These are phyloP conservation scores for Isaurus tuberculatus DNA, from an alignment of 92 coral and sea anemone genomes.

Conservation along the genomic window DNA sequence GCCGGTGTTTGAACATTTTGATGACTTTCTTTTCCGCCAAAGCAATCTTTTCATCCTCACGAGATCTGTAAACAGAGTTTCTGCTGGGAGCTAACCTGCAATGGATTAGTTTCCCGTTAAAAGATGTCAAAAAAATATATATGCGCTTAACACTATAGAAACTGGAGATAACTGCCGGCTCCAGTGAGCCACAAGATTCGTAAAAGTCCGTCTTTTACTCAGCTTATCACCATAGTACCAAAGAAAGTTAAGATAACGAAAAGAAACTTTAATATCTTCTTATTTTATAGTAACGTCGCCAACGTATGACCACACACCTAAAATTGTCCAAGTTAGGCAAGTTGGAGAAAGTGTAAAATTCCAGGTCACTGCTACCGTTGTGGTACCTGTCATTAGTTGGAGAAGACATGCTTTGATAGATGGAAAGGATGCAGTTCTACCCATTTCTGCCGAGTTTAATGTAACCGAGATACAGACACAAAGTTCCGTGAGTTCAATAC, in stretches of 20 bases:
- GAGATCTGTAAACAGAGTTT: too few species aligned
- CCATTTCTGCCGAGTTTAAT: conserved; percentile 7
- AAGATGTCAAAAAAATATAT: too few species aligned
- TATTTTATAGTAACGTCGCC: background rate
- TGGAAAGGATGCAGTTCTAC: background rate
- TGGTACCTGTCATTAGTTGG: background rate
- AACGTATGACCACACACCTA: background rate
- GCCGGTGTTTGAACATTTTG: too few species aligned
- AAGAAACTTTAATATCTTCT: background rate
- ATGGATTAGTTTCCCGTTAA: too few species aligned
- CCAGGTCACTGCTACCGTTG: background rate
- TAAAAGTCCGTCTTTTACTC: too few species aligned
- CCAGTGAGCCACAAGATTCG: too few species aligned
- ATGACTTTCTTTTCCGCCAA: too few species aligned
- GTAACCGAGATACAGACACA: background rate
- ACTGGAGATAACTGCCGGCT: too few species aligned
- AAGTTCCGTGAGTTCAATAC: background rate
- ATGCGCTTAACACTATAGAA: too few species aligned
- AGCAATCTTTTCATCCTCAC: too few species aligned
- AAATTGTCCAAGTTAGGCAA: background rate
- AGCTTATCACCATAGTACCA: background rate
- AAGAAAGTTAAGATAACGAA: background rate
- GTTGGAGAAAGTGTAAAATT: conserved; percentile 22
- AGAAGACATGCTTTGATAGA: background rate
- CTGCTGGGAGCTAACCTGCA: too few species aligned